Base-by-base conservation (phyloP, 1,140 invertebrate genomes). In the Neomicropteryx cornuta region DNA sequence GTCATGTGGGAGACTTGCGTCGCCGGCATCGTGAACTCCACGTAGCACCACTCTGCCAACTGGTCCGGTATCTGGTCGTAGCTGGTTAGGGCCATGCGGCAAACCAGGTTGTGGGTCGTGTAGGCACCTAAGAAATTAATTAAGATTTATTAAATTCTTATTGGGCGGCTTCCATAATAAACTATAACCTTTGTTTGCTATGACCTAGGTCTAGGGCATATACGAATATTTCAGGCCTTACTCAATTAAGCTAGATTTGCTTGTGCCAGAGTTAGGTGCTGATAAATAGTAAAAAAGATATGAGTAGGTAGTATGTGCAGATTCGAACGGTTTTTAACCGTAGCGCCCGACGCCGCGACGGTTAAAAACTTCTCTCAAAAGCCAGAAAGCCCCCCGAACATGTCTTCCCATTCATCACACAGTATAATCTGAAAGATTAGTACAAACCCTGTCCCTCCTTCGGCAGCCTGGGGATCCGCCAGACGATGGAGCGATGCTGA, bases 21-120 rank as follows among this genome's bases (percentile, higher is more conserved):
- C 33, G 91, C 85, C 18, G 97, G 95, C 95, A 99, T 99, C 13
- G 91, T 97, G 63, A 98, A 99, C 60, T 98, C 92, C 4, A 98
- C 90, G 56, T 84, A 81, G 45, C 84, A 86, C 66, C 79, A 85
- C 41, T 85, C 80, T 23, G 91, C 79, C 52, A 97, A 74, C 56
- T 86, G 81, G 37, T 92, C 91, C 11, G 96, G 96, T 51, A 98
- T 85, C 63, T 96, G 87, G 64, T 99, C 97, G 68, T 92, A 98
- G 17, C 89, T 92, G 3, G 92, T 97, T 24, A 99, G 72, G 35
- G 87, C 84, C 71, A 99, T 83, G 22, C 85, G 79, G 54, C 95
- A 92, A 31, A 89, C 81, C 59, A 98, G 79, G 56, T 90, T 80
- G 68, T 97, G 93, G 16, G 87, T 94, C 38, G 92, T 97, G 58